Evolutionary conservation across 1,140 invertebrate species (phyloP).

Genomic region (Tribolium castaneum): DNA sequence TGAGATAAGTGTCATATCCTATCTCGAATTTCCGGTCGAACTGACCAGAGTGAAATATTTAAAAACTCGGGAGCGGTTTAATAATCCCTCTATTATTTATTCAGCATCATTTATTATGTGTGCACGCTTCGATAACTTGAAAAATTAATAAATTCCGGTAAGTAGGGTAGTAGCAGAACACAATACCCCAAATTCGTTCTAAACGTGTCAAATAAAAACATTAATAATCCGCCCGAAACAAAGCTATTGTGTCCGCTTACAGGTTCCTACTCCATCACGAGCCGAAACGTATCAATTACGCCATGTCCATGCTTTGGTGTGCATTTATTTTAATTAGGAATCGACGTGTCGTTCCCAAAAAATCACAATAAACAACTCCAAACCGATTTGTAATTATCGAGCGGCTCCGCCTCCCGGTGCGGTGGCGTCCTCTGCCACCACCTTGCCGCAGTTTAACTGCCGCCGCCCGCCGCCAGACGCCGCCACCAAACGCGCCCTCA

Average conservation of each 20-base stretch:
- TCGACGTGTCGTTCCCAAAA: neutral
- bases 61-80: conserved; percentile 5
- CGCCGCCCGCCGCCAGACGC: neutral
- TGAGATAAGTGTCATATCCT: conserved; percentile 34
- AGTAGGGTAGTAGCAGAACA: neutral
- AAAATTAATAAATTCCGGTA: conserved; percentile 15
- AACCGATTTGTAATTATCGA: conserved; percentile 18
- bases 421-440: neutral
- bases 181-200: neutral
- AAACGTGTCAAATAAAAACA: conserved; percentile 12
- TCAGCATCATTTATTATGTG: conserved; percentile 2
- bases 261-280: neutral
- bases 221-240: neutral
- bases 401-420: neutral
- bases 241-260: neutral
- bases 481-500: neutral
- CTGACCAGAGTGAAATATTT: conserved; percentile 12
- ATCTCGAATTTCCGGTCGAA: conserved; percentile 24
- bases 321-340: neutral
- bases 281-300: neutral
- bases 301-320: neutral
- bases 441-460: neutral
- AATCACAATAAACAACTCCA: neutral
- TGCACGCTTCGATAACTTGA: conserved; percentile 1
- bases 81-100: conserved; percentile 24